Percentiles rank a stretch among this genome's conserved stretches.
phyloP scores from a whole-genome alignment of 1,140 invertebrate species.

The Drosophila serrata region DNA sequence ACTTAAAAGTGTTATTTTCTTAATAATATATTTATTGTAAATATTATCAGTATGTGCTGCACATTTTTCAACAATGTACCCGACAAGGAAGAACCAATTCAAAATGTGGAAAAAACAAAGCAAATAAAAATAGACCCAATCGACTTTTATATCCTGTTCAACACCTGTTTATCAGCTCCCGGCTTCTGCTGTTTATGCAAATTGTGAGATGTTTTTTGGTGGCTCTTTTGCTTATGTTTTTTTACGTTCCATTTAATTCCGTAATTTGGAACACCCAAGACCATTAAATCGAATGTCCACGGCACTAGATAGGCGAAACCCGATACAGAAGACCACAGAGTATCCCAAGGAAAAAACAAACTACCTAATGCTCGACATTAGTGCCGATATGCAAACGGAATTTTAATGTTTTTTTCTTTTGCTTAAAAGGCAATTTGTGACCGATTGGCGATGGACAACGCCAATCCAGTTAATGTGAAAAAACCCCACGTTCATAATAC shows the following conservation, averaged over 20 bases:
- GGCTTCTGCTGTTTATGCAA: slow-evolving; percentile 58
- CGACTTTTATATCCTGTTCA: slow-evolving; percentile 75
- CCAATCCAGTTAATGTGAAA: slow-evolving; percentile 31
- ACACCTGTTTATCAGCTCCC: slow-evolving; percentile 67
- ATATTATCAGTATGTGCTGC: too few species aligned
- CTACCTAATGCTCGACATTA: slow-evolving; percentile 77
- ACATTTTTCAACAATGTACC: neutral
- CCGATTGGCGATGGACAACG: slow-evolving; percentile 32
- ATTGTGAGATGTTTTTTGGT: slow-evolving; percentile 42
- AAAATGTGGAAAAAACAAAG: slow-evolving; percentile 5
- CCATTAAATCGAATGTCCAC: slow-evolving; percentile 70
- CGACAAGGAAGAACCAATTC: neutral
- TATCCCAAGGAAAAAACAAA: slow-evolving; percentile 42
- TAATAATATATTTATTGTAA: too few species aligned
- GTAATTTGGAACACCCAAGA: slow-evolving; percentile 75
- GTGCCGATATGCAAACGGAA: slow-evolving; percentile 62
- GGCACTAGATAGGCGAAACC: slow-evolving; percentile 35
- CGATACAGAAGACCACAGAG: slow-evolving; percentile 18
- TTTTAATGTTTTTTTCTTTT: slow-evolving; percentile 52
- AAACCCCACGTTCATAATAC: slow-evolving; percentile 23
- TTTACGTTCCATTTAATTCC: slow-evolving; percentile 73
- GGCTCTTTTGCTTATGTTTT: slow-evolving; percentile 34
- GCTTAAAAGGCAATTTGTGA: slow-evolving; percentile 66
- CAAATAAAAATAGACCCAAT: slow-evolving; percentile 42
- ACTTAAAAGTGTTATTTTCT: too few species aligned